Base-by-base conservation (phyloP, 2,113 vertebrate species). In the Bufo gargarizans region DNA sequence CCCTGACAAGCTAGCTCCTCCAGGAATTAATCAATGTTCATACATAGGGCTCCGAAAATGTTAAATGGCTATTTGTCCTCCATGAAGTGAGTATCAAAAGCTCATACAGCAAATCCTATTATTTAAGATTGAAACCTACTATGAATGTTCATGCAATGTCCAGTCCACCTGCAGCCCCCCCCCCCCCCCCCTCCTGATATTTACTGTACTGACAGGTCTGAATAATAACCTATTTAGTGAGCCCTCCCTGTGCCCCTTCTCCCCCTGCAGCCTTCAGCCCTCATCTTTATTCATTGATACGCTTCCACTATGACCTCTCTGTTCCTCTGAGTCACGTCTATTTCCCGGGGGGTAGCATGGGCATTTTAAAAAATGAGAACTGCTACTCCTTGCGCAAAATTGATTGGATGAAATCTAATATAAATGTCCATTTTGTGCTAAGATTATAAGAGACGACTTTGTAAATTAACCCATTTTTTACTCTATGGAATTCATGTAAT, bases 191-290 rank as follows among this genome's bases (percentile, higher is more conserved):
- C 11, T 3, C 69, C 55, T 88, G 87, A 88, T 88, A 88, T 88
- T 88, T 88, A 77, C 80, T 45, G 49, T 33, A 17, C 59, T 88
- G 87, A 84, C 80, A 88, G 80, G 87, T 67, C 71, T 88, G 87
- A 88, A 88, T 88, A 88, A 88, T 88, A 88, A 88, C 87, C 87
- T 71, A 88, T 88, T 88, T 88, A 88, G 87, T 76, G 87, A 83
- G 71, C 87, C 87, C 87, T 88, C 80, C 87, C 80, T 83, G 55
- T 50, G 56, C 71, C 80, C 71, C 45, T 88, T 77, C 80, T 61
- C 80, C 81, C 87, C 87, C 80, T 77, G 71, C 80, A 88, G 87
- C 69, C 16, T 83, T 76, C 69, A 76, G 80, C 14, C 80, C 80
- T 88, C 87, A 84, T 88, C 87, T 88, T 88, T 88, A 88, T 88